Conservation (phyloP, 2,888 invertebrate species). For the Drosophila buzzatii region DNA sequence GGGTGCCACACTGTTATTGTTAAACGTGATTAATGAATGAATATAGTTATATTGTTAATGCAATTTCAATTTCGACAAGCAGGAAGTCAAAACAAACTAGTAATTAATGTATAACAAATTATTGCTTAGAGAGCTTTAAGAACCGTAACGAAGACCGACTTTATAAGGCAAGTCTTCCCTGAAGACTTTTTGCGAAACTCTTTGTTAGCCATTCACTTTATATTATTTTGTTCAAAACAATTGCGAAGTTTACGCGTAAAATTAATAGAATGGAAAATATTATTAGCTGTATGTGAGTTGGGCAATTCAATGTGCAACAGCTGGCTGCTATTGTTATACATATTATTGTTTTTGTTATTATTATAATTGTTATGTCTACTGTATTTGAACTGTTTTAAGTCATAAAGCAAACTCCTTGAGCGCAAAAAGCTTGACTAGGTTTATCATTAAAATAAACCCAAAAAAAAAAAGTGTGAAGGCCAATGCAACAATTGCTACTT, state of each 20-base stretch:
- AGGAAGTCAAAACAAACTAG: slow-evolving; percentile 6
- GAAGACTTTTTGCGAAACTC: slow-evolving; percentile 36
- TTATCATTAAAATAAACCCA: slow-evolving; percentile 9
- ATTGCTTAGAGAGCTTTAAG: slow-evolving; percentile 12
- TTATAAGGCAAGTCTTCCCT: slow-evolving; percentile 24
- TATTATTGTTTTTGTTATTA: slow-evolving; percentile 1
- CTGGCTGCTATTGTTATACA: slow-evolving; percentile 1
- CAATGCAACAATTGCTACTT: slow-evolving; percentile 24
- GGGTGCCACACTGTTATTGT: not conserved
- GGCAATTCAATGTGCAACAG: slow-evolving; percentile 44
- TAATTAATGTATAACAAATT: slow-evolving; percentile 4
- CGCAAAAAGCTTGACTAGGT: slow-evolving; percentile 10
- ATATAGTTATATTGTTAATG: not conserved
- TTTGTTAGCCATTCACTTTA: slow-evolving; percentile 61
- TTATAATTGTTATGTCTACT: slow-evolving; percentile 13
- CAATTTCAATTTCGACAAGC: slow-evolving; percentile 11
- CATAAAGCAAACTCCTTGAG: slow-evolving; percentile 30
- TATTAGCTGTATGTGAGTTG: slow-evolving; percentile 22
- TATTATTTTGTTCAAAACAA: slow-evolving; percentile 43
- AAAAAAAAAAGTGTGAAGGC: slow-evolving; percentile 36
- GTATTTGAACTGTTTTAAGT: slow-evolving; percentile 16
- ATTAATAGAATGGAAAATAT: slow-evolving; percentile 74
- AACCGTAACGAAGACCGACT: slow-evolving; percentile 14
- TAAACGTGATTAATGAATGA: not conserved
- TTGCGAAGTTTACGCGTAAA: slow-evolving; percentile 68